A percentile compares a stretch with the other conserved stretches of the same genome.
Evolutionary conservation across 2,113 vertebrate genomes (phyloP).

Genomic region (Microcebus ravelobensis): DNA sequence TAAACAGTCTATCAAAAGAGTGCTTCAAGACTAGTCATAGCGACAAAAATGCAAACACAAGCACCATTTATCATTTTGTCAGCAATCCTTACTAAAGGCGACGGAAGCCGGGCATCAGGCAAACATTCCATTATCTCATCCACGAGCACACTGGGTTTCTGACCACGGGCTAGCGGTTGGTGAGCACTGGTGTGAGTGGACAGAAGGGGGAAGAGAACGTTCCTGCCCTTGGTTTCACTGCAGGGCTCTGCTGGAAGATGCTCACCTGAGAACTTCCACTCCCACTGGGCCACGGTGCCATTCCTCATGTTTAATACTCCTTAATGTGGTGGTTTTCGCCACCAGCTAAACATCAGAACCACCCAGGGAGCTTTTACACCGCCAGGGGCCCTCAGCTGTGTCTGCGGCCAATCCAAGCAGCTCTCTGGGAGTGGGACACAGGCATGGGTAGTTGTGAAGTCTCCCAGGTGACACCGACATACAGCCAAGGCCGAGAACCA

Average conservation of each 20-base stretch:
- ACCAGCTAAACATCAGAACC: not conserved
- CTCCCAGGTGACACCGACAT: not conserved
- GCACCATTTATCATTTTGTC: not conserved
- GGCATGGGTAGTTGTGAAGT: not conserved
- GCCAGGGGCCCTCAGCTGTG: not conserved
- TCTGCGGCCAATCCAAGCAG: not conserved
- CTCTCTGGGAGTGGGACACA: accelerated
- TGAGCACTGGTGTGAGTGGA: not conserved
- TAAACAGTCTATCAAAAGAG: not conserved
- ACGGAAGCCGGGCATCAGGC: not conserved
- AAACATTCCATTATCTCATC: not conserved
- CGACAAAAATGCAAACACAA: constrained; percentile 38
- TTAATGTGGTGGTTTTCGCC: not conserved
- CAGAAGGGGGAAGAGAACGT: not conserved
- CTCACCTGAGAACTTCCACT: not conserved
- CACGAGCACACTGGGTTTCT: not conserved
- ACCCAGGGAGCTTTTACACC: not conserved
- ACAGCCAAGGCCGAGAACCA: not conserved
- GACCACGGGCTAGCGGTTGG: accelerated
- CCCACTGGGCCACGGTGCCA: not conserved
- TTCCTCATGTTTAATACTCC: not conserved
- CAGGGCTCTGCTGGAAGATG: not conserved
- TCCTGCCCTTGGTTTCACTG: not conserved
- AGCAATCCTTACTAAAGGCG: not conserved
- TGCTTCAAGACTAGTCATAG: not conserved